phyloP scores from a whole-genome alignment of 2,888 invertebrate species.

The Cheilosia impressa region DNA sequence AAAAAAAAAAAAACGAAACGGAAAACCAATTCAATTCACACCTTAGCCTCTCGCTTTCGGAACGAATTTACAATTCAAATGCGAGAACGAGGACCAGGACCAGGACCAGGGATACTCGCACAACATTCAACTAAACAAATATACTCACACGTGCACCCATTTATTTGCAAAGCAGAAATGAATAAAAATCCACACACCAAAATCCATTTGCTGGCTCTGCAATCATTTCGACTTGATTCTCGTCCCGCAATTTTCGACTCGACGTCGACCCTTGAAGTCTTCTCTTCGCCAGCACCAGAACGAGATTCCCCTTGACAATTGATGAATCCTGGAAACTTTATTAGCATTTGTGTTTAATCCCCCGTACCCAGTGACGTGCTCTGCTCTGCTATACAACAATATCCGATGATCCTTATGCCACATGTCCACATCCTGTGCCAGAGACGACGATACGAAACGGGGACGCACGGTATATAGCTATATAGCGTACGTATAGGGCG shows the following conservation, averaged over 20 bases:
- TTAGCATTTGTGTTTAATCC: constrained; percentile 67
- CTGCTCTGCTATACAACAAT: constrained; percentile 23
- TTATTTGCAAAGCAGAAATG: constrained; percentile 21
- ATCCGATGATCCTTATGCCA: constrained; percentile 71
- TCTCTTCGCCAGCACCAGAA: background rate
- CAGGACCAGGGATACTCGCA: background rate
- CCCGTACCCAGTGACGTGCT: background rate
- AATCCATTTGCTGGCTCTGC: constrained; percentile 69
- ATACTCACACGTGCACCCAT: background rate
- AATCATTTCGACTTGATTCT: constrained; percentile 72
- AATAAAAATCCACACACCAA: constrained; percentile 59
- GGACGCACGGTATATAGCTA: constrained; percentile 6
- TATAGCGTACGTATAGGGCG: no score
- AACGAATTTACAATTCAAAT: constrained; percentile 72
- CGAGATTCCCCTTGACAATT: constrained; percentile 69
- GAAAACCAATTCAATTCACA: constrained; percentile 61
- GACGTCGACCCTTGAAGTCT: constrained; percentile 25
- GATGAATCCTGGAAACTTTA: constrained; percentile 75
- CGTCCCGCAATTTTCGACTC: constrained; percentile 47
- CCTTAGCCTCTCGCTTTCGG: constrained; percentile 46
- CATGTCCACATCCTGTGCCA: constrained; percentile 48
- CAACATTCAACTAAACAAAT: background rate
- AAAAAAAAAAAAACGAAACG: constrained; percentile 6
- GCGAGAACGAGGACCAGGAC: background rate
- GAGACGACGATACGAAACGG: background rate